Conservation (phyloP, 2,797 vertebrate species). For the Chrosomus eos region DNA sequence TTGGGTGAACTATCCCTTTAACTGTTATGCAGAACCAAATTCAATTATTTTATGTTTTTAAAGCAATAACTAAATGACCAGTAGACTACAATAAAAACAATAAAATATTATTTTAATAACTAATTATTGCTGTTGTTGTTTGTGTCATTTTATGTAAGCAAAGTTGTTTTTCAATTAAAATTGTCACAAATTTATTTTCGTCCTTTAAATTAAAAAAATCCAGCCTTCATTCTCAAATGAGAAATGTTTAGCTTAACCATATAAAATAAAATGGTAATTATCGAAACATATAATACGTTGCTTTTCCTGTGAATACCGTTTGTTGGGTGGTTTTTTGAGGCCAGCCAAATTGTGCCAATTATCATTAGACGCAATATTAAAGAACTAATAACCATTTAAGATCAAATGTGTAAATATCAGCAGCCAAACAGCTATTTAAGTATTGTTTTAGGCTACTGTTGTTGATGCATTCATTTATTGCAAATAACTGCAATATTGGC, state of each 20-base stretch:
- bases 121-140: not conserved
- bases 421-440: not conserved
- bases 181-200: not conserved
- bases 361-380: not conserved
- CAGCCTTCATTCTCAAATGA: not conserved
- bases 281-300: not conserved
- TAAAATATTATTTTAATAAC: not conserved
- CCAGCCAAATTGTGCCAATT: not conserved
- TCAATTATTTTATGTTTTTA: not conserved
- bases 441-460: not conserved
- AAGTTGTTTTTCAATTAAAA: not conserved
- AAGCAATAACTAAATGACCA: not conserved
- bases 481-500: not conserved
- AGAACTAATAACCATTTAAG: not conserved
- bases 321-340: not conserved
- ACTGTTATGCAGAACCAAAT: not conserved
- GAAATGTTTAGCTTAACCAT: too few relatives aligned
- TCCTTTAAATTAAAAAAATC: not conserved
- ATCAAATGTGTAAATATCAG: not conserved
- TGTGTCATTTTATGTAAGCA: not conserved
- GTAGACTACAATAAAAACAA: not conserved
- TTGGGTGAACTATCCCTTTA: too few relatives aligned
- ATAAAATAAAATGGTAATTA: not conserved
- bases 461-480: not conserved
- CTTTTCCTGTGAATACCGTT: not conserved